A percentile compares a stretch with the other conserved stretches of the same genome.
These are phyloP conservation scores for Anabas testudineus DNA, from an alignment of 2,797 vertebrate genomes.

Conservation along the genomic window DNA sequence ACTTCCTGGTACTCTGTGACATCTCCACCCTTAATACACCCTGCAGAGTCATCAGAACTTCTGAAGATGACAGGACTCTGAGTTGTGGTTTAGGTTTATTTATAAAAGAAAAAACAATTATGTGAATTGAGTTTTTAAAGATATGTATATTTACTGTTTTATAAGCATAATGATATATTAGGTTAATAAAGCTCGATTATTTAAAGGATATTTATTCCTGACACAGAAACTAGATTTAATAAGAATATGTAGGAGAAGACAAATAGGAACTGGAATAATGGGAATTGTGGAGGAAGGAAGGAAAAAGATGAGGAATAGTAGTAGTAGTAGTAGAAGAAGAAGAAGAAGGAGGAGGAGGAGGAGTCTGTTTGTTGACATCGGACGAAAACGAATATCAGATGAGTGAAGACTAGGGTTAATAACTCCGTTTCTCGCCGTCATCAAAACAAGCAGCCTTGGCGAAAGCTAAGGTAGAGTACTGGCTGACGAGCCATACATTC, in stretches of 20 bases:
- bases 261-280: not conserved
- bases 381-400: slow-evolving; percentile 78
- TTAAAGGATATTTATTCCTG: too few species aligned
- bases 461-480: slow-evolving; percentile 65
- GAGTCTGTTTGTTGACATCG: slow-evolving; percentile 88
- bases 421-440: slow-evolving; percentile 40
- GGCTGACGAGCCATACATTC: not conserved
- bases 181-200: too few species aligned
- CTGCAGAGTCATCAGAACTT: too few species aligned
- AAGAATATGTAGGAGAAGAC: not conserved
- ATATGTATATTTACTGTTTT: too few species aligned
- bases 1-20: too few species aligned
- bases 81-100: too few species aligned
- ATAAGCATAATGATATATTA: too few species aligned
- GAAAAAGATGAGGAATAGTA: slow-evolving; percentile 14
- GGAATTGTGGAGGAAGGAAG: not conserved
- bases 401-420: slow-evolving; percentile 63
- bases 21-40: too few species aligned
- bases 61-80: too few species aligned
- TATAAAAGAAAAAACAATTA: too few species aligned
- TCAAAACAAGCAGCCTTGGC: slow-evolving; percentile 56
- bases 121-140: too few species aligned
- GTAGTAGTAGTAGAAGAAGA: slow-evolving; percentile 13
- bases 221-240: too few species aligned
- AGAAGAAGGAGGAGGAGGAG: slow-evolving; percentile 59